A percentile compares a stretch with the other conserved stretches of the same genome.
Conservation (phyloP, 2,888 invertebrate genomes). For the Ametastegia equiseti region DNA sequence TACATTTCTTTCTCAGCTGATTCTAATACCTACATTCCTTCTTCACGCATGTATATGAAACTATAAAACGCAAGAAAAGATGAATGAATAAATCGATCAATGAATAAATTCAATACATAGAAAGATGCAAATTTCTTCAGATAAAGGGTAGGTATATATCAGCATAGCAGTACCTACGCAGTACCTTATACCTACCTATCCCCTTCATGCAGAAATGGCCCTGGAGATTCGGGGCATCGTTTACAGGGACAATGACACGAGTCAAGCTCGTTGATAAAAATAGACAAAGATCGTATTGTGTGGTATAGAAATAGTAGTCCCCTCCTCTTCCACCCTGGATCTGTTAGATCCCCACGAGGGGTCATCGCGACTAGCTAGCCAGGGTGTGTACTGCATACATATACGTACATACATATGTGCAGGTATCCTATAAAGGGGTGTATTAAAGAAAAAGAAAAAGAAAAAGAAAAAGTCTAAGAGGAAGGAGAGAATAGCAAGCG, state of each 20-base stretch:
- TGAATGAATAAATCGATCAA: no score
- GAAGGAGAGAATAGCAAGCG: slow-evolving; percentile 32
- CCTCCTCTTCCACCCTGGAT: neutral
- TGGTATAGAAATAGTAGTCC: slow-evolving; percentile 20
- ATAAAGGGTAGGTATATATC: no score
- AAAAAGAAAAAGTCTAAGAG: slow-evolving; percentile 32
- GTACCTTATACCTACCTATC: neutral
- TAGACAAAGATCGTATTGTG: slow-evolving; percentile 30
- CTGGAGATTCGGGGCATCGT: slow-evolving; percentile 13
- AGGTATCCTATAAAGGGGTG: neutral
- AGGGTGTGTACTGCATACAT: no score
- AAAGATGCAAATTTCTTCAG: no score
- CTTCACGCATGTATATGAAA: no score
- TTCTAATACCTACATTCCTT: no score
- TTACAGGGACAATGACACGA: slow-evolving; percentile 28
- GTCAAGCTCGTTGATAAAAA: slow-evolving; percentile 42
- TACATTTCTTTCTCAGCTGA: no score
- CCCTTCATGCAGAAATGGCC: neutral
- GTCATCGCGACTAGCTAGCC: slow-evolving; percentile 35
- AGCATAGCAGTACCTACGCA: no score
- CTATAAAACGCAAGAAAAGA: no score
- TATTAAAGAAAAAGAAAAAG: slow-evolving; percentile 21
- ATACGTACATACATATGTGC: neutral
- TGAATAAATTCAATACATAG: no score
- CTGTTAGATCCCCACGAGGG: slow-evolving; percentile 6